Base-by-base conservation (phyloP, 1,140 invertebrate genomes). In the Neodiprion virginianus region DNA sequence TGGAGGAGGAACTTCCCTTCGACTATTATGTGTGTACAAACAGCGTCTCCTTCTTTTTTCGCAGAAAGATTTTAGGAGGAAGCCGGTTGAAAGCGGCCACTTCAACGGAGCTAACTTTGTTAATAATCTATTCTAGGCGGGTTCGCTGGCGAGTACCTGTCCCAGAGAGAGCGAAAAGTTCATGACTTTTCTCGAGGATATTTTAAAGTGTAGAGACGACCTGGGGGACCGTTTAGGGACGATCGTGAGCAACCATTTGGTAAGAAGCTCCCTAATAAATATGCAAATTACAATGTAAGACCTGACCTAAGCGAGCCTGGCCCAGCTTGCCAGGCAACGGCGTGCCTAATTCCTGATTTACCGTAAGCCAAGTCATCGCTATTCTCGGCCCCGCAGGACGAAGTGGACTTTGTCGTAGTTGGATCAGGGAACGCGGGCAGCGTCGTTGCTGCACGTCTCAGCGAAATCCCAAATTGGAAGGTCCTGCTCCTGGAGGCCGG, bases 401-500 rank as follows among this genome's bases (percentile, higher is more conserved):
- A 61, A 61, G 53, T 8, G n/a, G 53, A 61, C 28, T 40, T 40
- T 40, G 28, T 40, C 28, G 28, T 40, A 40, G 28, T 40, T 40
- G 28, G 28, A 40, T 40, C 28, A 40, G 28, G 28, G 87, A 87
- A 11, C 88, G 86, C 23, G 77, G 28, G 28, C 28, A 40, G 28
- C 28, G 28, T 88, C 28, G 79, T 89, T 14, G 88, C 87, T 14
- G 88, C 86, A 53, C 78, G 88, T 21, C 79, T 89, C 2, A 88
- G 86, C 2, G 86, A 87, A 48, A 78, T 86, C 7, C 71, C 79
- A 7, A 84, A 88, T 48, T 88, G 88, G 87, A 88, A 87, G 85
- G 86, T 88, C 14, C 79, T 89, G 66, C 71, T 89, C 0, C 69
- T 89, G 10, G 88, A 89, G 79, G 83, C 88, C n/a, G 91, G 90